These are phyloP conservation scores for Sus scrofa DNA, from an alignment of 2,113 vertebrate genomes.

Conservation along the genomic window DNA sequence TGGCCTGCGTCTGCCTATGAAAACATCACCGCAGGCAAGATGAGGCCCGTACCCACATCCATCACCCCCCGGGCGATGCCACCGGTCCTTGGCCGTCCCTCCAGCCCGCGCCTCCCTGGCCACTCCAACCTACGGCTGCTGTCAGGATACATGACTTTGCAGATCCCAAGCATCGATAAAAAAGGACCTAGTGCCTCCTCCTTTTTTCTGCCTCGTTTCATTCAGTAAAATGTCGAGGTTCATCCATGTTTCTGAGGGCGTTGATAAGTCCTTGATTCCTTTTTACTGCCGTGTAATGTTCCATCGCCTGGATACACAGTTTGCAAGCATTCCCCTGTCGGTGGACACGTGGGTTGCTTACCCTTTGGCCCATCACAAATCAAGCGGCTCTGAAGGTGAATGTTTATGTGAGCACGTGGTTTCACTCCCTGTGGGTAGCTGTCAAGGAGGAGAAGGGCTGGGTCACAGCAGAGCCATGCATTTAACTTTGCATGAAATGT, in stretches of 20 bases:
- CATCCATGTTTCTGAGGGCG: rapidly evolving
- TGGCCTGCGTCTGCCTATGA: rapidly evolving
- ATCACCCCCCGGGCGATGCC: rapidly evolving
- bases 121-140: rapidly evolving
- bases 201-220: neutral
- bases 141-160: rapidly evolving
- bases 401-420: rapidly evolving
- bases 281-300: rapidly evolving
- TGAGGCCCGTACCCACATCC: rapidly evolving
- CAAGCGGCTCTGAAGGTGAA: rapidly evolving
- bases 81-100: rapidly evolving
- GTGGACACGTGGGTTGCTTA: rapidly evolving
- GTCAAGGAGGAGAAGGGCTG: rapidly evolving
- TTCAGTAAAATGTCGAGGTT: neutral
- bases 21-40: rapidly evolving
- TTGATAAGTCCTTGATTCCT: rapidly evolving
- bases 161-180: neutral
- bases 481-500: rapidly evolving
- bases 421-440: rapidly evolving
- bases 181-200: rapidly evolving
- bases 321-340: rapidly evolving
- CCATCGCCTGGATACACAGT: rapidly evolving
- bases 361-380: rapidly evolving
- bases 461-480: rapidly evolving
- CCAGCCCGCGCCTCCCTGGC: rapidly evolving